phyloP scores from a whole-genome alignment of 2,113 vertebrate genomes.

The Grammomys dolichurus region DNA sequence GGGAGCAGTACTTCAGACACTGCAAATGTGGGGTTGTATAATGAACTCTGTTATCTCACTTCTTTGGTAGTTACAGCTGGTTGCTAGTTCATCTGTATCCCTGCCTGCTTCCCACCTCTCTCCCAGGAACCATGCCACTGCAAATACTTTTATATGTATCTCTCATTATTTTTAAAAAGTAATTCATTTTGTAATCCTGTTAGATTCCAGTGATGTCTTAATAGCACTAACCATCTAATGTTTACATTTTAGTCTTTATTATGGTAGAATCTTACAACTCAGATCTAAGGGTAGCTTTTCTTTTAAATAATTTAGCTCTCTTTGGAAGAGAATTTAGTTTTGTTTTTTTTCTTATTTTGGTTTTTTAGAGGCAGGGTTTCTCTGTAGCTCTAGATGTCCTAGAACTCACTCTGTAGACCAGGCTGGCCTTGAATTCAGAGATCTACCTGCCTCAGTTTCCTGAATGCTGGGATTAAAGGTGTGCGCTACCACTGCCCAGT shows the following conservation, averaged over 20 bases:
- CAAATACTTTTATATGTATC: background rate
- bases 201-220: conserved; percentile 12
- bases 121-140: background rate
- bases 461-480: background rate
- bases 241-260: conserved; percentile 46
- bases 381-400: background rate
- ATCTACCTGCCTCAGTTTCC: background rate
- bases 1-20: background rate
- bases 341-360: background rate
- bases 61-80: background rate
- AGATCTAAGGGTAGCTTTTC: background rate
- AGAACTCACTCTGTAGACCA: background rate
- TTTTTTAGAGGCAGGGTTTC: background rate
- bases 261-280: conserved; percentile 19
- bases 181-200: conserved; percentile 7
- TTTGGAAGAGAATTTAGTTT: background rate
- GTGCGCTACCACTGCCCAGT: background rate
- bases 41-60: background rate
- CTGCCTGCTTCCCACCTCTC: background rate
- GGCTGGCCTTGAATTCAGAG: background rate
- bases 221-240: background rate
- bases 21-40: background rate
- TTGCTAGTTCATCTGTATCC: background rate
- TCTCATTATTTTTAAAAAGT: background rate
- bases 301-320: conserved; percentile 47